A percentile compares a stretch with the other conserved stretches of the same genome.
Conservation (phyloP, 2,113 vertebrate genomes). For the Pelecanoides urinatrix region DNA sequence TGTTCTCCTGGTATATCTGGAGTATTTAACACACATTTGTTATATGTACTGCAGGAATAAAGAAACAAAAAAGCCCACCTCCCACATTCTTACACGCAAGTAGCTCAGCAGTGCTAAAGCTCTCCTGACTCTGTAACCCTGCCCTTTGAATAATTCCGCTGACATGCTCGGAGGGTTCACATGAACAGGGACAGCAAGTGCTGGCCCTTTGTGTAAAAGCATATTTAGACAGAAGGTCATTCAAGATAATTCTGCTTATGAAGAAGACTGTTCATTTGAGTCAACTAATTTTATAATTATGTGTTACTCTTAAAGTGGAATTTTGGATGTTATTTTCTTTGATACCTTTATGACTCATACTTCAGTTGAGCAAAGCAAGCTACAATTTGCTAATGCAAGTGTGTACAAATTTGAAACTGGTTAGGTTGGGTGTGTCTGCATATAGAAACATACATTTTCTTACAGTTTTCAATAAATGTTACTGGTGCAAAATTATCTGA, state of each 20-base stretch:
- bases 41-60: neutral
- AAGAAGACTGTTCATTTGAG: constrained; percentile 36
- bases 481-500: neutral
- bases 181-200: neutral
- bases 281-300: constrained; percentile 60
- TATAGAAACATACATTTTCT: constrained; percentile 52
- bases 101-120: neutral
- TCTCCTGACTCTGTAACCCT: neutral
- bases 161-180: neutral
- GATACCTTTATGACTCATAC: constrained; percentile 65
- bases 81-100: neutral
- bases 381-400: constrained; percentile 67
- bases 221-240: constrained; percentile 4
- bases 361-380: constrained; percentile 59
- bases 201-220: neutral
- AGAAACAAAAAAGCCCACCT: neutral
- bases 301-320: constrained; percentile 31
- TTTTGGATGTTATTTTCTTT: constrained; percentile 64
- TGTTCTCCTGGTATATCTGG: neutral
- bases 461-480: constrained; percentile 3
- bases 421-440: constrained; percentile 68
- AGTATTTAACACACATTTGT: neutral
- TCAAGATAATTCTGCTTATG: constrained; percentile 35
- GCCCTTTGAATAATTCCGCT: neutral
- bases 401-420: constrained; percentile 73